phyloP scores from a whole-genome alignment of 1,140 invertebrate species.

The Bacillus rossius region DNA sequence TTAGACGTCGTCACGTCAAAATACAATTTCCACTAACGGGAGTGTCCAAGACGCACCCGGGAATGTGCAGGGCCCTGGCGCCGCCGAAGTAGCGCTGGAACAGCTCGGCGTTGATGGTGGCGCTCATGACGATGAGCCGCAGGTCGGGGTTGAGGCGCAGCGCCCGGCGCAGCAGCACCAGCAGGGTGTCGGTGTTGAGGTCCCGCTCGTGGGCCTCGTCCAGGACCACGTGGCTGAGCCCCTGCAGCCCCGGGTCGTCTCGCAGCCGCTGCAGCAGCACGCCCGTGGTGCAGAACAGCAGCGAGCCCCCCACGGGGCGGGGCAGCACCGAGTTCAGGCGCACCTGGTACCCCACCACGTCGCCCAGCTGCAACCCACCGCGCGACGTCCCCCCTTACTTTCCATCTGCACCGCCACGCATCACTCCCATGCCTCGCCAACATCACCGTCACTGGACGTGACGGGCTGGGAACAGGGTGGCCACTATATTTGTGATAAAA shows the following conservation, averaged over 20 bases:
- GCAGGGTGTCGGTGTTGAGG: constrained; percentile 56
- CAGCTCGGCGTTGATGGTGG: constrained; percentile 67
- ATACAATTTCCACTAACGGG: no score
- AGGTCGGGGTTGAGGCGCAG: constrained; percentile 44
- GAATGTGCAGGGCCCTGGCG: constrained; percentile 39
- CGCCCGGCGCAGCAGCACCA: constrained; percentile 48
- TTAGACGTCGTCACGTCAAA: no score
- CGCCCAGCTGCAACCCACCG: constrained; percentile 4
- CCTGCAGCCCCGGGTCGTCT: constrained; percentile 41
- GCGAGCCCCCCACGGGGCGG: constrained; percentile 42
- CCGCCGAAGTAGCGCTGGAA: constrained; percentile 69
- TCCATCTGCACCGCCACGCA: no score
- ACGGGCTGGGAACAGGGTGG: no score
- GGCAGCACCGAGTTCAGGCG: constrained; percentile 21
- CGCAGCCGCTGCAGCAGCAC: constrained; percentile 64
- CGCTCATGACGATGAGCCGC: constrained; percentile 80
- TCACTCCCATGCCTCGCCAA: no score
- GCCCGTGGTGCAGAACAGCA: constrained; percentile 70
- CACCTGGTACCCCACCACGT: constrained; percentile 75
- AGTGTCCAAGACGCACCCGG: constrained; percentile 44
- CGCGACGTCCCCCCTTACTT: no score
- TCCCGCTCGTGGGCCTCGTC: constrained; percentile 74
- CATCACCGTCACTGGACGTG: no score
- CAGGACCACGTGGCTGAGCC: constrained; percentile 62
- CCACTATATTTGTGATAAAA: no score